A percentile compares a stretch with the other conserved stretches of the same genome.
Conservation (phyloP, 2,113 vertebrate genomes). For the Thunnus thynnus region DNA sequence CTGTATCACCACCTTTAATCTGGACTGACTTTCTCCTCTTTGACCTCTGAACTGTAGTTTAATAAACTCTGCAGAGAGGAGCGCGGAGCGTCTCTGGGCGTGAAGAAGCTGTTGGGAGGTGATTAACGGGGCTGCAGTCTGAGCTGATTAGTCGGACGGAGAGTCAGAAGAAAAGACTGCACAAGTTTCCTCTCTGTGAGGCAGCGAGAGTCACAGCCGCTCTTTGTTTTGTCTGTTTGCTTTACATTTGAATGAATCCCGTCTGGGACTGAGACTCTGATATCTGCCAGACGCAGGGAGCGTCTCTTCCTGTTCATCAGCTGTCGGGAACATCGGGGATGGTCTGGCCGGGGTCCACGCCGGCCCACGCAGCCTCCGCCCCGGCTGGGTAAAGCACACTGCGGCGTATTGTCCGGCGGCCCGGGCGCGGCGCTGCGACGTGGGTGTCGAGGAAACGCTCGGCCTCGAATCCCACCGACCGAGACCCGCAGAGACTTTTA, state of each 20-base stretch:
- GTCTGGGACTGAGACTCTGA: constrained; percentile 30
- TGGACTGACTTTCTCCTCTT: too few species aligned
- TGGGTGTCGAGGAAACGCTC: constrained; percentile 60
- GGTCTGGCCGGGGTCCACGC: constrained; percentile 57
- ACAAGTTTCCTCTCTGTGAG: neutral
- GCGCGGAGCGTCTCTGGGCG: neutral
- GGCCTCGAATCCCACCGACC: constrained; percentile 2
- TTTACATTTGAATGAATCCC: constrained; percentile 46
- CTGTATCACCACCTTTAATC: too few species aligned
- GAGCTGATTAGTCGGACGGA: neutral
- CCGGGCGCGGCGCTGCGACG: constrained; percentile 32
- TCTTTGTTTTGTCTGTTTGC: constrained; percentile 63
- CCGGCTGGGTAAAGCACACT: constrained; percentile 50
- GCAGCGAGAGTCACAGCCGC: constrained; percentile 17
- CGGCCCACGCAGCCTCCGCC: constrained; percentile 63
- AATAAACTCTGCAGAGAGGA: too few species aligned
- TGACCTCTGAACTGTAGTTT: too few species aligned
- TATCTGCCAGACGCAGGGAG: constrained; percentile 73
- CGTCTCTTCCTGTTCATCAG: constrained; percentile 45
- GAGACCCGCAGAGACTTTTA: neutral
- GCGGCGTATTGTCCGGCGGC: constrained; percentile 61
- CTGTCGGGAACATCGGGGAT: constrained; percentile 50
- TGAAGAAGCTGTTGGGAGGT: neutral
- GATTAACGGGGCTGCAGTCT: neutral
- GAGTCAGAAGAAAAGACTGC: neutral